Evolutionary conservation across 2,797 vertebrate species (phyloP).

Genomic region (Meriones psammophilus): DNA sequence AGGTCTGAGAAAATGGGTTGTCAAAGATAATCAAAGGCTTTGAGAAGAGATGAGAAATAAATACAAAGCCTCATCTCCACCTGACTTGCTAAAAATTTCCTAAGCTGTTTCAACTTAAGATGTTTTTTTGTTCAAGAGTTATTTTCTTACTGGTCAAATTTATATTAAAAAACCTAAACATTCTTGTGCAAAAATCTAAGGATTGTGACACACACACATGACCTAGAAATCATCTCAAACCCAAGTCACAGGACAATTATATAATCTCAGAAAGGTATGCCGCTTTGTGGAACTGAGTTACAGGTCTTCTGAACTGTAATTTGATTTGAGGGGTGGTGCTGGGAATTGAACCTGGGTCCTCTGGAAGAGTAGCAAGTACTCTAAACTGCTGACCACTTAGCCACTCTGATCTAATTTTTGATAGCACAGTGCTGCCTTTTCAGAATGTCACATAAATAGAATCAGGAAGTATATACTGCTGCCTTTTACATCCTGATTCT

Average conservation of each 20-base stretch:
- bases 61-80: not conserved
- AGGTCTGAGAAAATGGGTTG: not conserved
- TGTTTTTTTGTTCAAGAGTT: not conserved
- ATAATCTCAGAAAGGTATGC: not conserved
- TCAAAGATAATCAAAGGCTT: not conserved
- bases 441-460: not conserved
- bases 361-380: not conserved
- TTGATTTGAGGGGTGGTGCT: not conserved
- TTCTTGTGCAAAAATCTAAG: not conserved
- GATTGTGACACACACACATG: not conserved
- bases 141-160: not conserved
- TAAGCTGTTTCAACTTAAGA: not conserved
- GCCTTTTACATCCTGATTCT: not conserved
- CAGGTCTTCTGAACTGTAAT: not conserved
- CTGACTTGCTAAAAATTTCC: not conserved
- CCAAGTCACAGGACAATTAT: not conserved
- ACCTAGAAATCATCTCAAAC: not conserved
- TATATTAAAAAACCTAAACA: not conserved
- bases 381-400: not conserved
- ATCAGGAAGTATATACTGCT: not conserved
- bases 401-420: not conserved
- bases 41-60: not conserved
- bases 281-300: not conserved
- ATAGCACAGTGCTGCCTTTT: not conserved
- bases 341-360: not conserved